Conservation (phyloP, 2,797 vertebrate genomes). For the Triplophysa yarkandensis region DNA sequence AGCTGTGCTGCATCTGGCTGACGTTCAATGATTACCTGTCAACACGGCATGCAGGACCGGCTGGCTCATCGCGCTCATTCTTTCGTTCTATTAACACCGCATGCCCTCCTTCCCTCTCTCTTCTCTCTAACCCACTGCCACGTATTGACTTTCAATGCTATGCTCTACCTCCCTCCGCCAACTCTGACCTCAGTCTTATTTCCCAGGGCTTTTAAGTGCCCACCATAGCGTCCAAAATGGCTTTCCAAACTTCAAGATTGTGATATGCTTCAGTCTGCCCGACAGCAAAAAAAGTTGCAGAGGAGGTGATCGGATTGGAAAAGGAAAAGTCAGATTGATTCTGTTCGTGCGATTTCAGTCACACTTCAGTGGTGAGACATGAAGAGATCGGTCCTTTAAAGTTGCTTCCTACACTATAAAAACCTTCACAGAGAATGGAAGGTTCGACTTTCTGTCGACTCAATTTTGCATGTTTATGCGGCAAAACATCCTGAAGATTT, state of each 20-base stretch:
- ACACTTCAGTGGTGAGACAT: slow-evolving; percentile 14
- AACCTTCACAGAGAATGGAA: slow-evolving; percentile 16
- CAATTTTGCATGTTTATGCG: slow-evolving; percentile 16
- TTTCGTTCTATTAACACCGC: slow-evolving; percentile 67
- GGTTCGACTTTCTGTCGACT: slow-evolving; percentile 29
- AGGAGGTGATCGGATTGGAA: background rate
- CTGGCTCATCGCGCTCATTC: slow-evolving; percentile 63
- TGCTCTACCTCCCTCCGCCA: slow-evolving; percentile 55
- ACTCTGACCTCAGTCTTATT: slow-evolving; percentile 63
- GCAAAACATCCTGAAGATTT: slow-evolving; percentile 4
- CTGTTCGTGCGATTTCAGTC: slow-evolving; percentile 25
- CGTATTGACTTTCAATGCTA: slow-evolving; percentile 66
- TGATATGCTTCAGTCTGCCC: slow-evolving; percentile 19
- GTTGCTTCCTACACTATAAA: slow-evolving; percentile 9
- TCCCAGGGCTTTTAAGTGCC: slow-evolving; percentile 64
- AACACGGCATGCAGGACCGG: slow-evolving; percentile 52
- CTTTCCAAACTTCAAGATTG: slow-evolving; percentile 46
- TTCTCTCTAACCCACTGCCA: slow-evolving; percentile 35
- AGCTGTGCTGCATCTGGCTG: slow-evolving; percentile 48
- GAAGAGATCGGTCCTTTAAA: slow-evolving; percentile 10
- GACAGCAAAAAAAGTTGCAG: background rate
- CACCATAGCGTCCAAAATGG: slow-evolving; percentile 63
- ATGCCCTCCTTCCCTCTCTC: slow-evolving; percentile 51
- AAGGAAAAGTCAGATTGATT: slow-evolving; percentile 31
- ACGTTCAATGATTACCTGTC: slow-evolving; percentile 69